Conservation (phyloP, 1,140 invertebrate species). For the Lordiphosa collinella region DNA sequence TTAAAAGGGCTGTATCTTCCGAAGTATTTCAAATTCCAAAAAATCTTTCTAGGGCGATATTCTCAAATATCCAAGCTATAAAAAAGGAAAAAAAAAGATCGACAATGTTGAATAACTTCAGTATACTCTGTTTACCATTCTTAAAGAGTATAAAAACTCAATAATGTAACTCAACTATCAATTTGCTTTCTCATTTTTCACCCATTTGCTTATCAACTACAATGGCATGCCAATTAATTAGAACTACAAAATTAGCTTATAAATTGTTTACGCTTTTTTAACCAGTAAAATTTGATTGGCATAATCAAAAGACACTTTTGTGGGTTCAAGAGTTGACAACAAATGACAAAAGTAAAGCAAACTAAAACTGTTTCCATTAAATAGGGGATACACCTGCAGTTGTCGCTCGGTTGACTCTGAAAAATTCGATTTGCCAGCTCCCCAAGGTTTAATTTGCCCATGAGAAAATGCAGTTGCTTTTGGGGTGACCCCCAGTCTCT, state of each 20-base stretch:
- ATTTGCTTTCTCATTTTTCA: neutral
- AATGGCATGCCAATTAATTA: conserved; percentile 11
- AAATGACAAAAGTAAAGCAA: conserved; percentile 11
- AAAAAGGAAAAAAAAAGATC: too few species aligned
- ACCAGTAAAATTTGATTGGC: conserved; percentile 16
- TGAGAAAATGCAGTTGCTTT: conserved; percentile 24
- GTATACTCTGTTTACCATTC: too few species aligned
- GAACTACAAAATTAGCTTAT: neutral
- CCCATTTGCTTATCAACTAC: too few species aligned
- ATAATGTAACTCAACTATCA: too few species aligned
- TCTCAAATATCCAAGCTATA: too few species aligned
- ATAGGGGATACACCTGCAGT: conserved; percentile 34
- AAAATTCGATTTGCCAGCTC: too few species aligned
- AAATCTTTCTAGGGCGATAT: too few species aligned
- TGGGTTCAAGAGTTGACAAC: conserved; percentile 20
- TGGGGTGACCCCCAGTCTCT: conserved; percentile 6
- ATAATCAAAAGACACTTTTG: conserved; percentile 21
- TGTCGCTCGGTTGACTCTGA: neutral
- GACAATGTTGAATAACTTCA: too few species aligned
- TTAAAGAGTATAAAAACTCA: too few species aligned
- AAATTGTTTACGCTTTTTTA: conserved; percentile 5
- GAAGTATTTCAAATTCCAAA: too few species aligned
- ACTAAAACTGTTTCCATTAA: conserved; percentile 13
- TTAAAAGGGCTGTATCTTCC: too few species aligned
- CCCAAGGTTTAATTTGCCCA: too few species aligned